These are phyloP conservation scores for Taurulus bubalis DNA, from an alignment of 2,113 vertebrate genomes.

Conservation along the genomic window DNA sequence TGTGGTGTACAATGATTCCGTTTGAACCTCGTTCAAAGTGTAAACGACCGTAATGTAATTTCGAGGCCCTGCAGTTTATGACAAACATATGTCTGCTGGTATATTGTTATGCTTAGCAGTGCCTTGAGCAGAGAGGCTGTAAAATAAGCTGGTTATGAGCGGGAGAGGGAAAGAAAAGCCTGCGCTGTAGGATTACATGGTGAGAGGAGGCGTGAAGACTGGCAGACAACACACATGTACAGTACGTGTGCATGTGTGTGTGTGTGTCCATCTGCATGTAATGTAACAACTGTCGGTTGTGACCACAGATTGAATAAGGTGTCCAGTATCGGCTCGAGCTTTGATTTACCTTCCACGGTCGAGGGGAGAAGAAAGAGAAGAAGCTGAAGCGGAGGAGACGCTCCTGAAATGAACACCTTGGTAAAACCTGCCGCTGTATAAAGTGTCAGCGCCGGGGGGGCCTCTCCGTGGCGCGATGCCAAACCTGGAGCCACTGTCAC, in stretches of 20 bases:
- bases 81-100: slow-evolving; percentile 72
- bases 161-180: slow-evolving; percentile 38
- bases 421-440: slow-evolving; percentile 84
- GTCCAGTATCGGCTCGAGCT: slow-evolving; percentile 72
- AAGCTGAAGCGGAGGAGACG: slow-evolving; percentile 61
- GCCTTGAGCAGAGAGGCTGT: slow-evolving; percentile 50
- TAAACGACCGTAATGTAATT: slow-evolving; percentile 62
- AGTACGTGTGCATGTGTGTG: slow-evolving; percentile 6
- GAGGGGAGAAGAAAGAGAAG: slow-evolving; percentile 57
- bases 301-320: slow-evolving; percentile 65
- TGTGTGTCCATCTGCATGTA: slow-evolving; percentile 45
- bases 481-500: slow-evolving; percentile 65
- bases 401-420: slow-evolving; percentile 86
- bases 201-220: slow-evolving; percentile 46
- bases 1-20: slow-evolving; percentile 57
- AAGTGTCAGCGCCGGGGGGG: slow-evolving; percentile 78
- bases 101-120: slow-evolving; percentile 66
- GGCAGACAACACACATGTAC: slow-evolving; percentile 7
- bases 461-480: slow-evolving; percentile 76
- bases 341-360: slow-evolving; percentile 77
- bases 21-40: slow-evolving; percentile 68
- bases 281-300: slow-evolving; percentile 49
- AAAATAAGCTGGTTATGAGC: slow-evolving; percentile 58
- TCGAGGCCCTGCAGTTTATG: slow-evolving; percentile 61
- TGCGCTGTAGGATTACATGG: slow-evolving; percentile 32